phyloP scores from a whole-genome alignment of 2,888 invertebrate species.

The Eueremaeus valkanovi region DNA sequence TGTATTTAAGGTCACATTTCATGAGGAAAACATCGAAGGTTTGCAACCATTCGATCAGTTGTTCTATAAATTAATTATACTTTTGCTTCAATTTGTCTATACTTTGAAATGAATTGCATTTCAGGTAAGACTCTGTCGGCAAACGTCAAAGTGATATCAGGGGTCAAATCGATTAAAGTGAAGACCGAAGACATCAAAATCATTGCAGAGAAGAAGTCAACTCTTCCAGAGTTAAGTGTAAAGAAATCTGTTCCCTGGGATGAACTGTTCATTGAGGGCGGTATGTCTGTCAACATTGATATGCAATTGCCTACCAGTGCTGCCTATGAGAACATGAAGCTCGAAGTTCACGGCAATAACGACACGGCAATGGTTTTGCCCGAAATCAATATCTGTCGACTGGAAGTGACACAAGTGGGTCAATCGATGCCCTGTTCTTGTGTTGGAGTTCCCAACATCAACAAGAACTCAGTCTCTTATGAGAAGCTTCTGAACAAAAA shows the following conservation, averaged over 20 bases:
- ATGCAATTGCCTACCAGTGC: conserved; percentile 43
- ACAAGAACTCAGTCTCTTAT: conserved; percentile 44
- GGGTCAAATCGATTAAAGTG: conserved; percentile 27
- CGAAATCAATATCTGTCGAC: conserved; percentile 45
- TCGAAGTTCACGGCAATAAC: conserved; percentile 44
- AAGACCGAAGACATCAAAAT: conserved; percentile 7
- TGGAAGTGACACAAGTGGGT: conserved; percentile 45
- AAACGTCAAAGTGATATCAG: conserved; percentile 28
- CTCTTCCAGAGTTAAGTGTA: conserved; percentile 42
- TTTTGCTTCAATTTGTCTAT: not conserved
- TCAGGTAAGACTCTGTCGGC: conserved; percentile 28
- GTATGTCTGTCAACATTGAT: conserved; percentile 45
- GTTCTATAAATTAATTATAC: no score
- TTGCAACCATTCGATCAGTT: no score
- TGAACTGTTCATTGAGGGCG: conserved; percentile 45
- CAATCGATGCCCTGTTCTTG: conserved; percentile 45
- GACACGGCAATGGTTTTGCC: conserved; percentile 45
- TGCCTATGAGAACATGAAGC: conserved; percentile 45
- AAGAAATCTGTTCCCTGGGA: conserved; percentile 46
- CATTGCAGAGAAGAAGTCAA: conserved; percentile 27
- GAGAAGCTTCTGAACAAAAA: conserved; percentile 13
- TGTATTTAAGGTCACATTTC: conserved; percentile 28
- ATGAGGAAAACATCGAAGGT: conserved; percentile 35
- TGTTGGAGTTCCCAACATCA: conserved; percentile 44
- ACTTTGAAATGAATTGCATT: not conserved